Base-by-base conservation (phyloP, 2,888 invertebrate species). In the Dendrolimus houi region DNA sequence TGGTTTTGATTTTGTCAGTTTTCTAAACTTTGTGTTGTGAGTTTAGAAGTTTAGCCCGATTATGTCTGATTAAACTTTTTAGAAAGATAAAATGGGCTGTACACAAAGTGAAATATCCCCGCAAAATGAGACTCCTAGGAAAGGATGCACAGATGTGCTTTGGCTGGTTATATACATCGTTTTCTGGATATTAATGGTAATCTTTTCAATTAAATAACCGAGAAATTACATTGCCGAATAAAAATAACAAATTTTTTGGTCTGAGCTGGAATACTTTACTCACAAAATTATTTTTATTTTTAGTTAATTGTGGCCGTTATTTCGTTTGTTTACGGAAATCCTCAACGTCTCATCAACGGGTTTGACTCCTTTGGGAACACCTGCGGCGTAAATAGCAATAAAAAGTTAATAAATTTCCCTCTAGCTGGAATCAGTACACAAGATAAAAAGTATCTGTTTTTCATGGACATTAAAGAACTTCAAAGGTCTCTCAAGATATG, bases 361-460 rank as follows among this genome's bases (percentile, higher is more conserved):
- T 97, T 96, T 82, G 98, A 98, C 81, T 97, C 97, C 58, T 98
- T 97, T 89, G 98, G 98, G 9, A 98, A 98, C 79, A 97, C 97
- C 47, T 99, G 98, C 82, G 98, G 98, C 13, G 94, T 95, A 40
- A 93, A 94, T 70, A 90, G 87, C 64, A 98, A 98, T 81, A 94
- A 94, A 66, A 93, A 93, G 65, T 93, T 96, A 61, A 93, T 93
- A 9, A 93, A 94, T 64, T 92, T 95, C 72, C 93, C 95, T 6
- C 80, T 95, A 55, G 96, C 97, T 29, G 98, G 98, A 10, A 92
- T 94, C 69, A 95, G 96, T 75, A 96, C 96, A 53, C 91, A 93
- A 41, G 93, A 96, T 64, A 95, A 95, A 74, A 95, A 94, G 67
- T 95, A 93, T 75, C 87, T 98, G 53, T 95, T 98, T 70, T 98